A percentile compares a stretch with the other conserved stretches of the same genome.
Evolutionary conservation across 1,140 invertebrate species (phyloP).

Genomic region (Portunus trituberculatus): DNA sequence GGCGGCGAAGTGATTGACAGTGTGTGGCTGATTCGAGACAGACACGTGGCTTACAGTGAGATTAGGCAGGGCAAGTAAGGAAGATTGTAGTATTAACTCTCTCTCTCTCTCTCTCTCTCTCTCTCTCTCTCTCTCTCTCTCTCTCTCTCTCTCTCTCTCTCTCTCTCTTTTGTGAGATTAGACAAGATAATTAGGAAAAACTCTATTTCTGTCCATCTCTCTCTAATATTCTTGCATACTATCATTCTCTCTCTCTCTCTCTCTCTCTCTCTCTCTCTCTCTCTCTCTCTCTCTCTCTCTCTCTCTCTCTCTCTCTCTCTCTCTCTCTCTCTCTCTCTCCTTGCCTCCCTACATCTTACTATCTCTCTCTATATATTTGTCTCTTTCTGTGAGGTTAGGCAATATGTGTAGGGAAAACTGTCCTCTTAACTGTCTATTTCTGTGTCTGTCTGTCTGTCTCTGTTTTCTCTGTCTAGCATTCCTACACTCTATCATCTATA

Average conservation of each 20-base stretch:
- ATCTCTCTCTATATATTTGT: not conserved
- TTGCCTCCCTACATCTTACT: not conserved
- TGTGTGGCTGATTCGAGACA: conserved; percentile 46
- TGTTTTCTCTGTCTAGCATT: no score
- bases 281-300: not conserved
- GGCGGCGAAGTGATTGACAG: conserved; percentile 47
- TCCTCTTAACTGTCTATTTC: no score
- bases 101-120: not conserved
- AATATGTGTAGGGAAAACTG: no score
- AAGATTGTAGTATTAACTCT: not conserved
- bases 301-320: not conserved
- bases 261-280: not conserved
- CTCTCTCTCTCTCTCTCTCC: conserved; percentile 52
- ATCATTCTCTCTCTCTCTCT: not conserved
- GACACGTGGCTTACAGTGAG: conserved; percentile 38
- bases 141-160: not conserved
- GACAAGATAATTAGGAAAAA: no score
- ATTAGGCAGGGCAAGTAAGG: not conserved
- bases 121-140: not conserved
- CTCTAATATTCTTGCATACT: not conserved
- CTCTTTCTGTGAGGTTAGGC: not conserved
- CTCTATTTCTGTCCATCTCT: not conserved
- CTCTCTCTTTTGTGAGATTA: no score
- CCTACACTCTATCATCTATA: no score
- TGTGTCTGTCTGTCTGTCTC: no score